Evolutionary conservation across 2,797 vertebrate genomes (phyloP), one percentile per base, ranked within the genome.

Genomic region (Tadarida brasiliensis): DNA sequence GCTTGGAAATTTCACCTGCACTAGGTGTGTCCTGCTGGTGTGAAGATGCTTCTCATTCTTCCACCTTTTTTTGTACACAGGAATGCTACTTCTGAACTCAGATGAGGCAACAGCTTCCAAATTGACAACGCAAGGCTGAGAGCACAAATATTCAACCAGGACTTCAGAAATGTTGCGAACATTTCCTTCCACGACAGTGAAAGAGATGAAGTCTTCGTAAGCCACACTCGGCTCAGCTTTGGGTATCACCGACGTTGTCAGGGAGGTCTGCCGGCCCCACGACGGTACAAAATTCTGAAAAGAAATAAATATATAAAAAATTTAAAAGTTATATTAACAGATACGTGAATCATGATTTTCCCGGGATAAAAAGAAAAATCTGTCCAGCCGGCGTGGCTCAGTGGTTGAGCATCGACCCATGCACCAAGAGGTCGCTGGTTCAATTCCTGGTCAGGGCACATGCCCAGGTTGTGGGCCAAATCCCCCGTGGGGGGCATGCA

Each of bases 21-120:
- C 98, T 28, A 95, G 98, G 67, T 97, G 99, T 26, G 97, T 99
- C 95, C 97, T 98, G 88, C 97, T 97, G 76, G 97, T 97, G 49
- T 95, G 95, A 51, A 99, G 95, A 26, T 96, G 97, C 4, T 98
- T 97, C 91, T 98, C 97, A 9, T 98, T 98, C 96, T 98, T 99
- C 99, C 99, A 99, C 61, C 98, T 98, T 95, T 98, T 99, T 96
- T 99, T 99, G 94, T 99, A 99, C 59, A 99, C 98, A 0, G 98
- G 97, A 28, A 99, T 97, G 96, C 98, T 98, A 78, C 98, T 99
- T 97, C 98, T 98, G 95, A 98, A 98, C 94, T 99, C 98, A 0
- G 99, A 99, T 6, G 99, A 99, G 76, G 98, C 98, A 4, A 99
- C 97, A 1, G 99, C 99, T 98, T 99, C 99, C 94, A 99, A 82